Base-by-base conservation (phyloP, 2,888 invertebrate genomes). In the Augiades crinisus region DNA sequence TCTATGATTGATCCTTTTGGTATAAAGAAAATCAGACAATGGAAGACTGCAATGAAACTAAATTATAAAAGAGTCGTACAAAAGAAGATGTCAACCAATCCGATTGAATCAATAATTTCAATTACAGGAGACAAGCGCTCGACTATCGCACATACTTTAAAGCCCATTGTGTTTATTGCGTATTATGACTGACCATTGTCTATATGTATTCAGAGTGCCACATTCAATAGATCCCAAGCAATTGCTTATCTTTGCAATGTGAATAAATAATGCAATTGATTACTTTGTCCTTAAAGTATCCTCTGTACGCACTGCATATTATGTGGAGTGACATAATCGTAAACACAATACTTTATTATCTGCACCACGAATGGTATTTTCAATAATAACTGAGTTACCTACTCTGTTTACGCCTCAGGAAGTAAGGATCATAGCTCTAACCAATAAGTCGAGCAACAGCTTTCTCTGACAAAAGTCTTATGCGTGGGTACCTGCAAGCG, bases 401-500 rank as follows among this genome's bases (percentile, higher is more conserved):
- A n/a, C 30, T 30, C 10, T 7, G 12, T 12, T 30, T 12, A 5
- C 12, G 17, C 40, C 22, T 24, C 21, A 13, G 22, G 10, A 31
- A 21, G 22, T 40, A 17, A 40, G 8, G 27, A 34, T 33, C 40
- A 34, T 17, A 33, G 43, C 10, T 36, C n/a, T 30, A 50, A 50
- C 13, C 21, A 43, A 51, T 47, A 37, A 47, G 24, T 13, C 19
- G 44, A 37, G 21, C 31, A 37, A 46, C 46, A 46, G 56, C 54
- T 47, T 53, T 61, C 52, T 44, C 52, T 54, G 52, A 63, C 65
- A 64, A 71, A 65, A 65, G 57, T 61, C 53, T 61, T 57, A 56
- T 70, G 73, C 74, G 72, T 78, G 74, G 72, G 68, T 85, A 84
- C 86, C 85, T 87, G 85, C 75, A 78, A 75, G 70, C 68, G 67